Evolutionary conservation across 2,888 invertebrate genomes (phyloP).

Genomic region (Altica lythri): DNA sequence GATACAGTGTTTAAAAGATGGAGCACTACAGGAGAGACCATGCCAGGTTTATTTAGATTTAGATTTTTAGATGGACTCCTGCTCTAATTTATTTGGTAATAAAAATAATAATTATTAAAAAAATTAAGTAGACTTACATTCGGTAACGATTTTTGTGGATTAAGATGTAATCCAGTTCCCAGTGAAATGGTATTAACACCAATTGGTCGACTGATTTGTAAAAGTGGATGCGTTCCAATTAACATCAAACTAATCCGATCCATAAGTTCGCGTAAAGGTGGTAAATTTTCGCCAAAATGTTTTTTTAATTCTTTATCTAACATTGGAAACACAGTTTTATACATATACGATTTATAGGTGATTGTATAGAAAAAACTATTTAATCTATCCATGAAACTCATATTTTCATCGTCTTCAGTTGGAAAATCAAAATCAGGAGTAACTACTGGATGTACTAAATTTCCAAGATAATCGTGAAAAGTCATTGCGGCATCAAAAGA

Average conservation of each 20-base stretch:
- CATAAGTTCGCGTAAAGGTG: constrained; percentile 41
- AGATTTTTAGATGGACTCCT: no score
- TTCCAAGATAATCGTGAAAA: constrained; percentile 48
- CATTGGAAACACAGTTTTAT: constrained; percentile 22
- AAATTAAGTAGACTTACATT: no score
- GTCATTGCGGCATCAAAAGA: constrained; percentile 46
- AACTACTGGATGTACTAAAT: constrained; percentile 49
- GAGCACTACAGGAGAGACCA: no score
- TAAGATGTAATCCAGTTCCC: constrained; percentile 47
- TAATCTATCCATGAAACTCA: constrained; percentile 46
- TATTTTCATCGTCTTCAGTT: constrained; percentile 33
- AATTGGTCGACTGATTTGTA: constrained; percentile 46
- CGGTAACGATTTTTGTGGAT: constrained; percentile 40
- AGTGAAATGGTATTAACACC: constrained; percentile 49
- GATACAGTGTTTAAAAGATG: no score
- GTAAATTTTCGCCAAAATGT: constrained; percentile 48
- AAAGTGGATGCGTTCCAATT: constrained; percentile 49
- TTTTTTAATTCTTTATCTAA: constrained; percentile 36
- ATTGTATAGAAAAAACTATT: constrained; percentile 35
- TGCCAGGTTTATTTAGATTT: no score
- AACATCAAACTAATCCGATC: constrained; percentile 50
- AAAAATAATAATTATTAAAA: no score
- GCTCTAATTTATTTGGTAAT: no score
- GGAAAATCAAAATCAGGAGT: constrained; percentile 49
- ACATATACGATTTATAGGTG: constrained; percentile 18